Base-by-base conservation (phyloP, 1,140 invertebrate genomes). In the Nephotettix cincticeps region DNA sequence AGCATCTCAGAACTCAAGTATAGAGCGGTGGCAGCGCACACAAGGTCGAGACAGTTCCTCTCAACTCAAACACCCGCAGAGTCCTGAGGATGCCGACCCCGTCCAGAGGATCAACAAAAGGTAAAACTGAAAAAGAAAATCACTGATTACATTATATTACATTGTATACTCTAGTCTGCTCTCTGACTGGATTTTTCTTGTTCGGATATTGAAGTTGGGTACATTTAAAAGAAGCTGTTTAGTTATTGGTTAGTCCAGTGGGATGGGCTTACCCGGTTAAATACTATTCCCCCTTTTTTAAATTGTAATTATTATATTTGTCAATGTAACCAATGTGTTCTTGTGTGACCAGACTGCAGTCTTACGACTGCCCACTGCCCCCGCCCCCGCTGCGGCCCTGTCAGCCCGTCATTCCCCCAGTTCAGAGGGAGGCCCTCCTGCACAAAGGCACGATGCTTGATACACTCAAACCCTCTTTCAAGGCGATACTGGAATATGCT, bases 341-440 rank as follows among this genome's bases (percentile, higher is more conserved):
- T n/a, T n/a, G n/a, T n/a, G n/a, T n/a, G n/a, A n/a, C n/a, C 45
- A 77, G 77, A 45, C 77, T 93, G 6, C 80, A 77, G 1, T 85
- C 85, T 9, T 91, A 92, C 71, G 91, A 92, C 51, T 79, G 81
- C 68, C 85, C 87, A 1, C 73, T 85, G 71, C 73, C 81, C n/a
- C 79, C 86, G 6, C 84, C 86, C 1, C 1, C 76, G 17, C 72
- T 87, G 32, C 76, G 68, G 28, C 77, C 78, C 58, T 74, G 72
- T 45, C 78, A 77, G 29, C 76, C 77, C 3, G 43, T 80, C 1
- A 66, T 83, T 27, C 80, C 81, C 29, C 27, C 25, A 13, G 72
- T 83, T 1, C 30, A 72, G 17, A n/a, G 28, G 27, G 77, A 79
- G 29, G 77, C 77, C 43, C 73, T 79, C 17, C 69, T 73, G 9